These are phyloP conservation scores for Cryptoleucopteryx plumbea DNA, from an alignment of 2,113 vertebrate species.

Conservation along the genomic window DNA sequence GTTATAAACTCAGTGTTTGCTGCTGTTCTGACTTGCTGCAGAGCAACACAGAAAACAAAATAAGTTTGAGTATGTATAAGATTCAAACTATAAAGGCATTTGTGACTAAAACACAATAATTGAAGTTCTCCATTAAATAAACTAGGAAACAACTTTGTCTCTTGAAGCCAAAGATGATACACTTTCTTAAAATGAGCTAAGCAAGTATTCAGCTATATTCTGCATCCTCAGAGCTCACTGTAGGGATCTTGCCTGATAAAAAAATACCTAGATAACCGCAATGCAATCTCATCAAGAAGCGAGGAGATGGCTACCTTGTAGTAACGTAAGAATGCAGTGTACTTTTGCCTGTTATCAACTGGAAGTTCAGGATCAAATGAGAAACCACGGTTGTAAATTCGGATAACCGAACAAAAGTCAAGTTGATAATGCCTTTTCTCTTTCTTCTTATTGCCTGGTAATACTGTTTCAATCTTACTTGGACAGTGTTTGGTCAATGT, in stretches of 20 bases:
- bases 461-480: background rate
- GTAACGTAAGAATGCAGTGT: background rate
- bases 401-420: constrained; percentile 31
- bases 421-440: background rate
- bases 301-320: background rate
- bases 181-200: background rate
- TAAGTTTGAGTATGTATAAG: background rate
- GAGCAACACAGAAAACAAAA: background rate
- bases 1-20: background rate
- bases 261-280: background rate
- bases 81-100: background rate
- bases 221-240: background rate
- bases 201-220: background rate
- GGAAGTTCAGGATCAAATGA: constrained; percentile 13
- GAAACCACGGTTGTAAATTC: constrained; percentile 6
- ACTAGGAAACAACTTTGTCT: background rate
- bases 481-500: background rate
- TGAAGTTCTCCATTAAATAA: background rate
- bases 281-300: background rate
- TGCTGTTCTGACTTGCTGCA: background rate
- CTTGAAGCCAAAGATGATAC: background rate
- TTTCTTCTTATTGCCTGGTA: background rate
- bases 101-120: background rate
- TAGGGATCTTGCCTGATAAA: background rate
- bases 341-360: background rate